These are phyloP conservation scores for Sthenelais limicola DNA, from an alignment of 2,888 invertebrate genomes.

Conservation along the genomic window DNA sequence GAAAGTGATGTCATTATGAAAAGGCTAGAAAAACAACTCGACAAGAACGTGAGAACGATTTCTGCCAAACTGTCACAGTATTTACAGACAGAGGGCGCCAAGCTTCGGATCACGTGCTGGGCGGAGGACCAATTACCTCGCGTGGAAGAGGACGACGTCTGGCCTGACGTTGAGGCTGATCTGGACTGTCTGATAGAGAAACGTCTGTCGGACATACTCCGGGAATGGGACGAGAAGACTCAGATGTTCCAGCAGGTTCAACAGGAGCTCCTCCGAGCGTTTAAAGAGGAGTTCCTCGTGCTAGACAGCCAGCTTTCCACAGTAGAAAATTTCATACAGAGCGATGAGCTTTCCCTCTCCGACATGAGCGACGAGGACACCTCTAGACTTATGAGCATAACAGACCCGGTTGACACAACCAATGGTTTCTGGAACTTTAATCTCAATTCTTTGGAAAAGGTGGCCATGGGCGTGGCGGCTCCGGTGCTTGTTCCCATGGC, in stretches of 20 bases:
- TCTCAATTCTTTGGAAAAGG: conserved; percentile 44
- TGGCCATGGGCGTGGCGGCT: conserved; percentile 44
- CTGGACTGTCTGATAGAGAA: conserved; percentile 45
- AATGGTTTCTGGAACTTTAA: conserved; percentile 47
- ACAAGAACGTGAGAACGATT: conserved; percentile 41
- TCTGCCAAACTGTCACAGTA: conserved; percentile 37
- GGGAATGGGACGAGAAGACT: conserved; percentile 46
- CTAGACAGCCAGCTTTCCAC: conserved; percentile 46
- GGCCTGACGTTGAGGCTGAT: conserved; percentile 47
- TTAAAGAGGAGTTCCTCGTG: conserved; percentile 48
- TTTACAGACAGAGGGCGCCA: conserved; percentile 38
- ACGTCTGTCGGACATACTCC: conserved; percentile 40
- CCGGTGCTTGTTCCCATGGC: conserved; percentile 47
- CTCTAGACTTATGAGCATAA: conserved; percentile 30
- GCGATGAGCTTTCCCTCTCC: conserved; percentile 44
- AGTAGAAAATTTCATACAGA: conserved; percentile 46
- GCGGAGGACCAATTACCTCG: conserved; percentile 42
- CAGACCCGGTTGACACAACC: conserved; percentile 40
- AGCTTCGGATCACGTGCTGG: conserved; percentile 42
- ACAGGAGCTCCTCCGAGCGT: conserved; percentile 31
- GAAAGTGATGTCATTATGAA: conserved; percentile 47
- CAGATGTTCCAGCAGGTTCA: conserved; percentile 46
- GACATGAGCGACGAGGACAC: conserved; percentile 46
- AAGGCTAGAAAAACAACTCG: conserved; percentile 42
- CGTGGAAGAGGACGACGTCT: conserved; percentile 43